These are phyloP conservation scores for Icerya purchasi DNA, from an alignment of 2,888 invertebrate species.

Conservation along the genomic window DNA sequence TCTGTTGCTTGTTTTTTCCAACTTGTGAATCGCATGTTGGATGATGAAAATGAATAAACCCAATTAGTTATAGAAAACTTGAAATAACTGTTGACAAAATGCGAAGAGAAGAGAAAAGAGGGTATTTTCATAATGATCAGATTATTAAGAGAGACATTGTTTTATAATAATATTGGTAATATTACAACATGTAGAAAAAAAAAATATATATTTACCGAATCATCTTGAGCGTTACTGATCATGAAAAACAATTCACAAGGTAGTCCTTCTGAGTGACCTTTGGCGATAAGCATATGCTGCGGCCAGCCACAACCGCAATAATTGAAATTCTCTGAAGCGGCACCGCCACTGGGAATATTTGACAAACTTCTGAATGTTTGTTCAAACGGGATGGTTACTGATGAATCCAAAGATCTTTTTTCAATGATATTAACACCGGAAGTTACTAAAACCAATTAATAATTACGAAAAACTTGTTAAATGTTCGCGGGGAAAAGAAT, in stretches of 20 bases:
- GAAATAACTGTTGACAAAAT: too few relatives aligned
- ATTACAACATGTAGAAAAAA: too few relatives aligned
- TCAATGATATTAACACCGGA: conserved; percentile 43
- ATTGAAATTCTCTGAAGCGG: conserved; percentile 36
- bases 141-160: too few relatives aligned
- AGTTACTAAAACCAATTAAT: conserved; percentile 38
- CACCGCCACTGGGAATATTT: conserved; percentile 23
- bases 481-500: too few relatives aligned
- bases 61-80: too few relatives aligned
- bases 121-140: too few relatives aligned
- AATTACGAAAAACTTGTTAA: too few relatives aligned
- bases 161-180: too few relatives aligned
- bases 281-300: conserved; percentile 26
- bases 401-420: conserved; percentile 44
- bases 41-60: too few relatives aligned
- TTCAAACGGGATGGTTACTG: conserved; percentile 64
- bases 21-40: too few relatives aligned
- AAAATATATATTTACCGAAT: conserved; percentile 17
- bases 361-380: conserved; percentile 54
- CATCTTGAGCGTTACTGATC: conserved; percentile 22
- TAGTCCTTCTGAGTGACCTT: conserved; percentile 24
- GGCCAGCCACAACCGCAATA: conserved; percentile 55
- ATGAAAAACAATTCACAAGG: conserved; percentile 24
- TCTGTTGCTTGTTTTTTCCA: too few relatives aligned
- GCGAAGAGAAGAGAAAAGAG: too few relatives aligned